These are phyloP conservation scores for Rhynchonema sp. DNA, from an alignment of 2,888 invertebrate genomes.

Conservation along the genomic window DNA sequence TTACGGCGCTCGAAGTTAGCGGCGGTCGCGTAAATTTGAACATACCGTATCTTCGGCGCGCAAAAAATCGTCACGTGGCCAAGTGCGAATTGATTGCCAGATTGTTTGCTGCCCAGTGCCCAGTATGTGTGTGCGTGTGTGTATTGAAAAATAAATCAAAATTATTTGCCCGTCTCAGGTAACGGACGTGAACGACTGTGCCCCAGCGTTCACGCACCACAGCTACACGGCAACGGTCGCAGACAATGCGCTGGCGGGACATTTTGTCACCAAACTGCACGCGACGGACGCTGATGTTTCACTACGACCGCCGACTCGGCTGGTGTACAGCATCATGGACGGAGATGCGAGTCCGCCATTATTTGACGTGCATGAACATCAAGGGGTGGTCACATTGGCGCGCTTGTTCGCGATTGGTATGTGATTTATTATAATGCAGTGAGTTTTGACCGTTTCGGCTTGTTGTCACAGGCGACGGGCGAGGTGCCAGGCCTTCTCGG, in stretches of 20 bases:
- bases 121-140: too few species aligned
- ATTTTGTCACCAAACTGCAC: neutral
- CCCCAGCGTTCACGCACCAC: constrained; percentile 18
- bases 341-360: constrained; percentile 16
- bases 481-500: too few species aligned
- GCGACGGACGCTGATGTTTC: constrained; percentile 11
- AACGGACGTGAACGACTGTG: constrained; percentile 20
- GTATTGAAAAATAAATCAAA: too few species aligned
- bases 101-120: too few species aligned
- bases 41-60: too few species aligned
- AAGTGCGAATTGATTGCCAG: too few species aligned
- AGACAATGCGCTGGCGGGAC: constrained; percentile 54
- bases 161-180: constrained; percentile 9
- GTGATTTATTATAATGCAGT: neutral
- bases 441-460: too few species aligned
- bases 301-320: constrained; percentile 11
- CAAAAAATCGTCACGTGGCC: too few species aligned
- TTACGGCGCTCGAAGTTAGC: too few species aligned
- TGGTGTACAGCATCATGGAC: constrained; percentile 16
- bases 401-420: neutral
- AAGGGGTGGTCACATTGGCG: constrained; percentile 12
- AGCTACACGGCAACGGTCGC: constrained; percentile 14
- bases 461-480: too few species aligned
- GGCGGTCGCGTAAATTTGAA: too few species aligned
- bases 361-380: constrained; percentile 12